Evolutionary conservation across 2,797 vertebrate species (phyloP), one percentile per base, ranked within the genome.

Genomic region (Lemur catta): DNA sequence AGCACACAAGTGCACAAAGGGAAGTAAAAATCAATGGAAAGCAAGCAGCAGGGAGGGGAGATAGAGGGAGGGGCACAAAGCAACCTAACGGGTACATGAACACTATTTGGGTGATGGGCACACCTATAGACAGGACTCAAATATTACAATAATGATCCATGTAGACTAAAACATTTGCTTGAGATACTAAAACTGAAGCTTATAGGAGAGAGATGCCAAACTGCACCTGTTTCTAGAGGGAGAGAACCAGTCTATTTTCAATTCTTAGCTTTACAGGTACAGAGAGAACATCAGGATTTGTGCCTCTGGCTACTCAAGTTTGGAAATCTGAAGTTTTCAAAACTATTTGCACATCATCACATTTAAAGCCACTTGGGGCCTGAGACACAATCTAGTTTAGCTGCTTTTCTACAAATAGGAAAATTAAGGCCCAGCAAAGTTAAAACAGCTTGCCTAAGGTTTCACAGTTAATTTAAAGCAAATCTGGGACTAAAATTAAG

Each of bases 401-500:
- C 38, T 46, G 11, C 0, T 35, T 30, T 65, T 81, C 75, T 76
- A 30, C 78, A 33, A 92, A 41, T 41, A 35, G 33, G 11, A 5
- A 82, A 82, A 88, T 88, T 84, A 86, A 90, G 35, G 14, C 22
- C 14, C 18, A 85, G 38, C 84, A 33, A 82, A 7, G 13, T 89
- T 88, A 89, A 95, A 78, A 78, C 5, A 75, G n/a, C 15, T 92
- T 61, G 7, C 30, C 14, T 20, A 92, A 82, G 30, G 0, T 88
- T 84, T 94, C 20, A 91, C 2, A n/a, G 43, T 33, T 91, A 91
- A 95, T 93, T 79, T 91, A 95, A 96, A n/a, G 12, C 46, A 91
- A 96, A 75, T 5, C 3, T 85, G 35, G 10, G 14, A 61, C 26
- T 79, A 38, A 52, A 65, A 80, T 0, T 69, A 13, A 86, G 35